These are phyloP conservation scores for Catotricha subobsoleta DNA, from an alignment of 2,888 invertebrate species.

Conservation along the genomic window DNA sequence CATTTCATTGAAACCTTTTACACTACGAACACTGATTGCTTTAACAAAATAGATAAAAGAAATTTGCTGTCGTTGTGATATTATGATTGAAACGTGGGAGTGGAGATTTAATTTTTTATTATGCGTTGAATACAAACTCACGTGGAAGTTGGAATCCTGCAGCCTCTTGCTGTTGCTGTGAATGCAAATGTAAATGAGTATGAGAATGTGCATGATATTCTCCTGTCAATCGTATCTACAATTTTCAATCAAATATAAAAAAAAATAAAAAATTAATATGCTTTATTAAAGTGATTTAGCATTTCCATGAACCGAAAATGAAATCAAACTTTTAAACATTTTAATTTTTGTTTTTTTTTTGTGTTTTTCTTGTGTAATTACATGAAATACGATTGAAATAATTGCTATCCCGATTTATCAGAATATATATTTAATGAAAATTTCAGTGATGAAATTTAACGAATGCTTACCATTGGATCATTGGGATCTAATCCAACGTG, in stretches of 20 bases:
- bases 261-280: not conserved
- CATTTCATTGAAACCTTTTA: too few species aligned
- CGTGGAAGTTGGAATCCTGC: conserved; percentile 41
- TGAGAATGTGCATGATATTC: conserved; percentile 88
- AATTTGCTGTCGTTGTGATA: too few species aligned
- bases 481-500: conserved; percentile 48
- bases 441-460: not conserved
- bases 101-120: too few species aligned
- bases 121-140: conserved; percentile 35
- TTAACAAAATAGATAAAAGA: too few species aligned
- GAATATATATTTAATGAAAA: too few species aligned
- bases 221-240: conserved; percentile 79
- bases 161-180: conserved; percentile 55
- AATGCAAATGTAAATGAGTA: conserved; percentile 81
- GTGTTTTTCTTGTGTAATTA: conserved; percentile 5
- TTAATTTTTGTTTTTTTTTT: too few species aligned
- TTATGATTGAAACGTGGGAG: too few species aligned
- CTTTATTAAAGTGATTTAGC: too few species aligned
- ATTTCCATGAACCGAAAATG: not conserved
- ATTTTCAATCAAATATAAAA: conserved; percentile 7
- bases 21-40: too few species aligned
- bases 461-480: conserved; percentile 61
- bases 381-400: conserved; percentile 13
- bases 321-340: conserved; percentile 5
- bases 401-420: not conserved